Evolutionary conservation across 2,113 vertebrate species (phyloP).

Genomic region (Oncorhynchus tshawytscha): DNA sequence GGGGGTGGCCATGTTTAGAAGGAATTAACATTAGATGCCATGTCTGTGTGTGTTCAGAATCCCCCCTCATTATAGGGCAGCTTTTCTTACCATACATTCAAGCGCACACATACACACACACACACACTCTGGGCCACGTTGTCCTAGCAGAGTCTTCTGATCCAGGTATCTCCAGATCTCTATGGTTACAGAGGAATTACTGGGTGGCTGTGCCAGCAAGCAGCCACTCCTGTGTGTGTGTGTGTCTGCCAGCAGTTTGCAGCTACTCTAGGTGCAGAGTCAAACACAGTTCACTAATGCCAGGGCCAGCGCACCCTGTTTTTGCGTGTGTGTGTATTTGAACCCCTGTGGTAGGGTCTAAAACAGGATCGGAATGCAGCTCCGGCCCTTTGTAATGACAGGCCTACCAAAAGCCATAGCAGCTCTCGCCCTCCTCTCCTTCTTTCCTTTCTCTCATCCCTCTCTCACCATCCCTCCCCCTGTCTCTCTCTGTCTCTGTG

Average conservation of each 20-base stretch:
- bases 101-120: too few species aligned
- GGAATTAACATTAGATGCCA: background rate
- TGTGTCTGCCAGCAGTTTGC: conserved; percentile 17
- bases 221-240: conserved; percentile 14
- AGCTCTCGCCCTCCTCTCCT: conserved; percentile 60
- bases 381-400: conserved; percentile 75
- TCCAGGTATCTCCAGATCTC: conserved; percentile 42
- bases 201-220: conserved; percentile 32
- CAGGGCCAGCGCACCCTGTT: conserved; percentile 36
- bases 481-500: background rate
- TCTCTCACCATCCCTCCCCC: background rate
- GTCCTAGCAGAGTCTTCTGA: background rate
- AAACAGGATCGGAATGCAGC: conserved; percentile 74
- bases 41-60: background rate
- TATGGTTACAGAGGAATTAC: conserved; percentile 45
- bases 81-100: conserved; percentile 14
- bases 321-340: conserved; percentile 30
- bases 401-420: conserved; percentile 73
- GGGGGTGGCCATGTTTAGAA: too few species aligned
- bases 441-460: conserved; percentile 18
- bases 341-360: conserved; percentile 69
- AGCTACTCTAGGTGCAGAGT: conserved; percentile 47
- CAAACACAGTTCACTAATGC: conserved; percentile 52
- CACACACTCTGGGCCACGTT: background rate
- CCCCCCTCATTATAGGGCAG: background rate